phyloP scores from a whole-genome alignment of 2,888 invertebrate species.

The Choristoneura rosaceana region DNA sequence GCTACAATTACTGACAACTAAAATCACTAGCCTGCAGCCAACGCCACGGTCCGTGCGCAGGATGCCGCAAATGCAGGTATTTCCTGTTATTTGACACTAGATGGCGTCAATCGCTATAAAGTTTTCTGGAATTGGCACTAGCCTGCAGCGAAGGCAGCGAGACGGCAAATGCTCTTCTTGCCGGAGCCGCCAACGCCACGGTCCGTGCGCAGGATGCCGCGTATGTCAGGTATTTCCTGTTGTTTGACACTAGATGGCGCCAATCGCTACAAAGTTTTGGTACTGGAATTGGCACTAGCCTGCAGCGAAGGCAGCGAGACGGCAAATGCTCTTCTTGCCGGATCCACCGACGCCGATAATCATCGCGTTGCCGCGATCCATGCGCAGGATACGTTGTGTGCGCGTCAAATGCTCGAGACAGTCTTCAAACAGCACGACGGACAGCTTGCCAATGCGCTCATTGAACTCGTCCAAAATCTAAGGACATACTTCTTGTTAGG shows the following conservation, averaged over 20 bases:
- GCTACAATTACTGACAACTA: too few relatives aligned
- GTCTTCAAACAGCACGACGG: slow-evolving; percentile 95
- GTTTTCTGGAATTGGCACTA: slow-evolving; percentile 12
- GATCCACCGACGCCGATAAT: slow-evolving; percentile 96
- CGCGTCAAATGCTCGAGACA: slow-evolving; percentile 96
- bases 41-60: slow-evolving; percentile 94
- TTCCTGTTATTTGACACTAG: background rate
- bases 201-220: slow-evolving; percentile 93
- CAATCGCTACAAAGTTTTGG: background rate
- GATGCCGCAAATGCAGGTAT: slow-evolving; percentile 89
- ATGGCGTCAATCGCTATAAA: background rate
- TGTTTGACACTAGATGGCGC: background rate
- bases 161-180: slow-evolving; percentile 91
- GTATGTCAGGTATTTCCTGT: slow-evolving; percentile 86
- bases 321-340: slow-evolving; percentile 93
- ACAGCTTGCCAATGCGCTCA: slow-evolving; percentile 89
- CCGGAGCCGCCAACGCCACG: slow-evolving; percentile 96
- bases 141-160: slow-evolving; percentile 94
- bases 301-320: slow-evolving; percentile 93
- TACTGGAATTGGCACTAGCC: slow-evolving; percentile 64
- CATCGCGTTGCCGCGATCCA: slow-evolving; percentile 93
- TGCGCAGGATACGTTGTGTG: slow-evolving; percentile 93
- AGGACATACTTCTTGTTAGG: too few relatives aligned
- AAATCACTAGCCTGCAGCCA: slow-evolving; percentile 65
- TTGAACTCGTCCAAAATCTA: slow-evolving; percentile 94